Evolutionary conservation across 2,797 vertebrate genomes (phyloP).

Genomic region (Tragopan temminckii): DNA sequence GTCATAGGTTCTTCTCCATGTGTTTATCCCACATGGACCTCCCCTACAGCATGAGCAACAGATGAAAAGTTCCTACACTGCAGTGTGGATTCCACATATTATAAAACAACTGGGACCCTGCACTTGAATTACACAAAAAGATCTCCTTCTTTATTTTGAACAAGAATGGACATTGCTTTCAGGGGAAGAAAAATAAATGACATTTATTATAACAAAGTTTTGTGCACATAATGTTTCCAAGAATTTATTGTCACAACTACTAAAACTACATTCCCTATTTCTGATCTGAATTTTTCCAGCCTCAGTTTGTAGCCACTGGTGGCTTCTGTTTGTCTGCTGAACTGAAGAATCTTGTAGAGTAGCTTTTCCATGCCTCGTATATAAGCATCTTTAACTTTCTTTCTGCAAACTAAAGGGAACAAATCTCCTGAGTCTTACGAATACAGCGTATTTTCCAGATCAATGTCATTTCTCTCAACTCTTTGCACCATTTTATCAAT

Average conservation of each 20-base stretch:
- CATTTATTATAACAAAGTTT: not conserved
- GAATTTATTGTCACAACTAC: not conserved
- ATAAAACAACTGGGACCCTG: too few species aligned
- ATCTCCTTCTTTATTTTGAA: not conserved
- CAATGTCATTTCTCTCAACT: not conserved
- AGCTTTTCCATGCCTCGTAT: not conserved
- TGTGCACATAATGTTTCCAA: not conserved
- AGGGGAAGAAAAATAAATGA: not conserved
- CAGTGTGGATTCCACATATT: not conserved
- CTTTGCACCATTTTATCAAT: not conserved
- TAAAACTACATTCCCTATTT: not conserved
- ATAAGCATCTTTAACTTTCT: not conserved
- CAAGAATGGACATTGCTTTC: not conserved
- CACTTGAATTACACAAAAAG: not conserved
- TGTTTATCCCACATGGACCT: not conserved
- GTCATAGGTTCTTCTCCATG: not conserved
- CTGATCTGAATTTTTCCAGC: not conserved
- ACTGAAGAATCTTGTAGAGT: not conserved
- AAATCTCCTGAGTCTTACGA: not conserved
- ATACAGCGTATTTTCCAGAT: not conserved
- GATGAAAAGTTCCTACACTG: too few species aligned
- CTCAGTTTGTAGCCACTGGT: not conserved
- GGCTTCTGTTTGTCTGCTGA: not conserved
- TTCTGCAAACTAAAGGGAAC: not conserved
- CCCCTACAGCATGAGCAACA: not conserved